A percentile compares a stretch with the other conserved stretches of the same genome.
Evolutionary conservation across 2,797 vertebrate genomes (phyloP).

Genomic region (Sebastes taczanowskii): DNA sequence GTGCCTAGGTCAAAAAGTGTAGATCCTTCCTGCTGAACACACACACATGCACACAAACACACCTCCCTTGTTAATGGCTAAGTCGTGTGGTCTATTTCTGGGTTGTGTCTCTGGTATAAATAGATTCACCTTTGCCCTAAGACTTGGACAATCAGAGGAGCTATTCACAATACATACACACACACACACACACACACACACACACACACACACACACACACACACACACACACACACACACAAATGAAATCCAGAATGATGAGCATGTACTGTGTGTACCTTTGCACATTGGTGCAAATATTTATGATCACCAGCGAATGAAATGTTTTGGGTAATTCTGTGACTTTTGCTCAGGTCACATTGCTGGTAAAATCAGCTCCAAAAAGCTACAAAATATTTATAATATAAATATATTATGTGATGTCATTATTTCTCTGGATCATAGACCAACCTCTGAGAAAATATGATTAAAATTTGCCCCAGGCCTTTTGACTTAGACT

Average conservation of each 20-base stretch:
- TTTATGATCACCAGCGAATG: background rate
- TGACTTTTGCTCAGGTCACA: background rate
- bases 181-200: background rate
- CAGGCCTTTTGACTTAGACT: too few species aligned
- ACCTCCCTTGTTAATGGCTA: constrained; percentile 43
- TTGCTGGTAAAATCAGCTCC: background rate
- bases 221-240: background rate
- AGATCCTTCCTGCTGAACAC: constrained; percentile 70
- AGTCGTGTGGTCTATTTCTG: constrained; percentile 62
- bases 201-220: too few species aligned
- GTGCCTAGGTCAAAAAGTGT: constrained; percentile 79
- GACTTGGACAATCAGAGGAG: constrained; percentile 32
- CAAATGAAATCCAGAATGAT: background rate
- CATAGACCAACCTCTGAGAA: background rate
- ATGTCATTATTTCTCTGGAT: background rate
- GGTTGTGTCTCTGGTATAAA: constrained; percentile 69
- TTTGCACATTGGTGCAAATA: background rate
- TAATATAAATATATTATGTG: background rate
- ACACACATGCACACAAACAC: constrained; percentile 51
- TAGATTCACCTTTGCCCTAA: constrained; percentile 70
- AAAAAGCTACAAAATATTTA: too few species aligned
- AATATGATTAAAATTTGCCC: too few species aligned
- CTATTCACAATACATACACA: constrained; percentile 18
- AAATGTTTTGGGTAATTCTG: background rate
- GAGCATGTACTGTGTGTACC: background rate